Base-by-base conservation (phyloP, 2,888 invertebrate species). In the Leptogaster cylindrica region DNA sequence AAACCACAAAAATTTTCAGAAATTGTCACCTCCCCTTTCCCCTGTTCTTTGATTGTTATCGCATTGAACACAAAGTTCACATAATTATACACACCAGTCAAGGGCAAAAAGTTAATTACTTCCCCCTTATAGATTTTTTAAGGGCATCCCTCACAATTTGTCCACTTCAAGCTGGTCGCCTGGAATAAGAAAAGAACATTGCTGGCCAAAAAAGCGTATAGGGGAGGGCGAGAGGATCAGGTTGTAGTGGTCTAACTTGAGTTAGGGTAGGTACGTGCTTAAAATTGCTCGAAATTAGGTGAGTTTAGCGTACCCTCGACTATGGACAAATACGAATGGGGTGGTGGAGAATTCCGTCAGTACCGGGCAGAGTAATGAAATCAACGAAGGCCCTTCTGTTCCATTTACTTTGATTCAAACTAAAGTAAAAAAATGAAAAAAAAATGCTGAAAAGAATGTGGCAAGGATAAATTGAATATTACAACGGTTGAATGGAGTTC, bases 401-500 rank as follows among this genome's bases (percentile, higher is more conserved):
- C 69, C 69, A 69, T 69, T 69, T 69, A 50, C 69, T 69, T 63
- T 69, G 69, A 69, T 69, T 69, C 69, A 44, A 61, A 61, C 61
- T 61, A 44, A 61, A n/a, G n/a, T n/a, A n/a, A n/a, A n/a, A n/a
- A n/a, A n/a, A n/a, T n/a, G n/a, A n/a, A n/a, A n/a, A n/a, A n/a
- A n/a, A 61, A 61, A 61, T 44, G 61, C 48, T 67, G 61, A 67
- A 67, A 70, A 70, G 64, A 70, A 68, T 70, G 70, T 70, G 66
- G 70, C 68, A 66, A 68, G 68, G 68, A 70, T 68, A 68, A 72
- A 72, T 73, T 73, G 72, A 72, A 72, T 73, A 72, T 72, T 70
- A 71, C 72, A 71, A 70, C 72, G 73, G 72, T 71, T 73, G 73
- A 72, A 72, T 73, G 71, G 68, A 73, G 68, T 71, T 73, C 72